Evolutionary conservation across 2,797 vertebrate species (phyloP), one percentile per base, ranked within the genome.

Genomic region (Micrastur ruficollis): DNA sequence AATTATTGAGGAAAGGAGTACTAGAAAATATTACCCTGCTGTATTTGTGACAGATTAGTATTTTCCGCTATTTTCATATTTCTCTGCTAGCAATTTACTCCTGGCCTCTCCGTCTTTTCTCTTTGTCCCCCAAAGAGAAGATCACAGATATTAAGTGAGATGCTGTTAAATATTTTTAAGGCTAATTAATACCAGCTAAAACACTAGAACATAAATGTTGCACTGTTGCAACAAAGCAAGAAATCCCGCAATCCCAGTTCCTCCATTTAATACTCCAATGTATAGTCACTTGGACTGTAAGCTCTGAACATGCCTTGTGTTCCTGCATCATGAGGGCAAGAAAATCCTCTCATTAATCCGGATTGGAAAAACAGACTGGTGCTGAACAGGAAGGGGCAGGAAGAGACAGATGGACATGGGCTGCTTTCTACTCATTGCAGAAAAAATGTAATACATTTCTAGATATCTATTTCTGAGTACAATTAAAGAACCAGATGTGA

Each of bases 281-380:
- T 86, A 68, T 8, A 75, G 59, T 66, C 66, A 84, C 36, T 91
- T 67, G 73, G 75, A 59, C 14, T 66, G 62, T 71, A 82, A 90
- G 11, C 74, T 84, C 86, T 76, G 82, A 86, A 76, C 40, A 50
- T 12, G 81, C 52, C 83, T 49, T 80, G 26, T 79, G 73, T 55
- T 86, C 80, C 63, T 92, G 70, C 83, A 95, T 76, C 90, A 80
- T 19, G 36, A 92, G 52, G 83, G 72, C 71, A 94, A 53, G 83
- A 92, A 95, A 96, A 97, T 95, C 94, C 86, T 84, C 42, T 80
- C 21, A 12, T 82, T 95, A 95, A 95, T 89, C 81, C 0, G 4
- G 86, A 74, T 89, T 10, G 20, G 36, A 76, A 86, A 92, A 86
- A 34, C 90, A 89, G 67, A 53, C 27, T 68, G 74, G 80, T 73